These are phyloP conservation scores for Neuroterus valhalla DNA, from an alignment of 1,140 invertebrate genomes.

Conservation along the genomic window DNA sequence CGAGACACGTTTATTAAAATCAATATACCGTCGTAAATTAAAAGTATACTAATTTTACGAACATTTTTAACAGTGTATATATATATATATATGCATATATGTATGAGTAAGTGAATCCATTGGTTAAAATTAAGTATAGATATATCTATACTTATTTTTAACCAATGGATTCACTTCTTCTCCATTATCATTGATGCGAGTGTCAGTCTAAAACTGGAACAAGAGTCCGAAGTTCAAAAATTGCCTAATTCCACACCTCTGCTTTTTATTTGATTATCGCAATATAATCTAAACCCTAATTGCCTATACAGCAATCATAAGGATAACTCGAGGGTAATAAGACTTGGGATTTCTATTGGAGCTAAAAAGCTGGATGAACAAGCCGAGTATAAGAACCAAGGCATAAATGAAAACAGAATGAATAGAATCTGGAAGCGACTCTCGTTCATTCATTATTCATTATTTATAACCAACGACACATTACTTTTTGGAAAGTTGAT, in stretches of 20 bases:
- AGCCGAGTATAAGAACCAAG: not conserved
- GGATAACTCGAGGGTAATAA: constrained; percentile 7
- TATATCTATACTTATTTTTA: not conserved
- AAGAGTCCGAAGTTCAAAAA: no score
- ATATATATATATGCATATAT: not conserved
- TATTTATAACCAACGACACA: not conserved
- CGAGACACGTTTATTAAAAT: no score
- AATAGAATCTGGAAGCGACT: no score
- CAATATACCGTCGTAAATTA: no score
- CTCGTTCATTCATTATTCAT: not conserved
- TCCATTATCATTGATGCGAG: not conserved
- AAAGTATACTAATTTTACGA: no score
- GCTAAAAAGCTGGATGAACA: not conserved
- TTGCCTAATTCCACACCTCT: no score
- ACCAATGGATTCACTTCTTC: not conserved
- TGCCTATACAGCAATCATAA: not conserved
- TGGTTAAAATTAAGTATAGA: not conserved
- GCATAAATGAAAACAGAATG: not conserved
- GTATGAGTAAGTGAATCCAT: not conserved
- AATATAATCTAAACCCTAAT: no score
- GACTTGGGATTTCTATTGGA: not conserved
- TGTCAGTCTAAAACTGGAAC: not conserved
- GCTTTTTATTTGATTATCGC: no score
- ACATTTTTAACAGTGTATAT: no score
- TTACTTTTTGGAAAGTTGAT: not conserved